Conservation (phyloP, 1,140 invertebrate species). For the Atta colombica region DNA sequence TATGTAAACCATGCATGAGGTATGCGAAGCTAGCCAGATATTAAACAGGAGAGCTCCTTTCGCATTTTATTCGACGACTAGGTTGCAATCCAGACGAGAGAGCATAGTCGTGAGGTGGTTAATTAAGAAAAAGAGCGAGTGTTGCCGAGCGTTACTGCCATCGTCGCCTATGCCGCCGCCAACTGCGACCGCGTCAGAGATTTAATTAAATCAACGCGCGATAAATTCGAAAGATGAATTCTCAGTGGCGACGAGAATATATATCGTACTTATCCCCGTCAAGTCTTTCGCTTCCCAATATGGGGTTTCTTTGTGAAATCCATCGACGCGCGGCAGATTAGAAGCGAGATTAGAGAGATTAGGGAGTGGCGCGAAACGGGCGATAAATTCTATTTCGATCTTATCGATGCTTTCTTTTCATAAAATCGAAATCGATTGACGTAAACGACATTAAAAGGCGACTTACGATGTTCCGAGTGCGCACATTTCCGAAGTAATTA, state of each 20-base stretch:
- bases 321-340: constrained; percentile 65
- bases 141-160: constrained; percentile 9
- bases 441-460: constrained; percentile 69
- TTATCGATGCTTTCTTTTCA: constrained; percentile 68
- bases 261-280: constrained; percentile 34
- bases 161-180: background rate
- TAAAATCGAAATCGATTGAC: constrained; percentile 61
- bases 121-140: constrained; percentile 70
- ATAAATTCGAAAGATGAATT: constrained; percentile 78
- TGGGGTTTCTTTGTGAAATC: constrained; percentile 36
- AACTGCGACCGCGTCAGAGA: constrained; percentile 18
- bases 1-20: background rate
- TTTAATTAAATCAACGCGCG: constrained; percentile 81
- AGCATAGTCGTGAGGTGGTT: constrained; percentile 44
- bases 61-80: constrained; percentile 13
- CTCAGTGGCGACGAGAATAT: constrained; percentile 60
- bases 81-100: constrained; percentile 18
- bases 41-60: constrained; percentile 8
- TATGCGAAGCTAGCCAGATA: background rate
- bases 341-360: constrained; percentile 70
- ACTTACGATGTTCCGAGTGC: constrained; percentile 21
- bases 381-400: constrained; percentile 75
- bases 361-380: constrained; percentile 47
- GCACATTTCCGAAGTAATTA: constrained; percentile 50
- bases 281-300: constrained; percentile 5